Evolutionary conservation across 53 echinoderm and acorn worm species (phyloP).

Genomic region (Antedon mediterranea): DNA sequence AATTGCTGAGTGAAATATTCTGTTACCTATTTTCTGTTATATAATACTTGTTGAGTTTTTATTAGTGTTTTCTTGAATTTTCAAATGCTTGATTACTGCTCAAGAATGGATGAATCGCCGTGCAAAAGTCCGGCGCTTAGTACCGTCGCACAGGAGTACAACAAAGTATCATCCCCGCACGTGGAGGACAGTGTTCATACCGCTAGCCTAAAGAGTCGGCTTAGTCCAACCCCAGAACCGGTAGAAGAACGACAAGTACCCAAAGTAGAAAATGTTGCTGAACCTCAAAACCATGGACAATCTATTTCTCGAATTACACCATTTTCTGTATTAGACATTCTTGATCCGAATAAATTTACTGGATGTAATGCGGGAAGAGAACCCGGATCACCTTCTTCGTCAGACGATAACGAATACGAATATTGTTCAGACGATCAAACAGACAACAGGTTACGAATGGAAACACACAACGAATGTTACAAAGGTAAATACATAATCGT

Average conservation of each 20-base stretch:
- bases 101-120: not conserved
- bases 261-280: not conserved
- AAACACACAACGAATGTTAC: not conserved
- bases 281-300: not conserved
- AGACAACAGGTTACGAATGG: not conserved
- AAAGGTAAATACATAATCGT: not conserved
- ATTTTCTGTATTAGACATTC: slow-evolving; percentile 27
- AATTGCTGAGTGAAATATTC: not conserved
- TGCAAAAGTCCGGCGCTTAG: not conserved
- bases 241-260: not conserved
- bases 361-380: not conserved
- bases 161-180: not conserved
- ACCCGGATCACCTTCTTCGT: not conserved
- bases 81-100: not conserved
- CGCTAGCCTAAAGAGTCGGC: not conserved
- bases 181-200: not conserved
- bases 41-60: not conserved
- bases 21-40: not conserved
- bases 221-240: not conserved
- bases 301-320: slow-evolving; percentile 14
- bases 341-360: slow-evolving; percentile 30
- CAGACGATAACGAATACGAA: slow-evolving; percentile 2
- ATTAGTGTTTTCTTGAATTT: not conserved
- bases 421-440: not conserved
- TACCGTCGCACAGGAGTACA: not conserved